A percentile compares a stretch with the other conserved stretches of the same genome.
Evolutionary conservation across 2,113 vertebrate species (phyloP).

Genomic region (Corvus moneduloides): DNA sequence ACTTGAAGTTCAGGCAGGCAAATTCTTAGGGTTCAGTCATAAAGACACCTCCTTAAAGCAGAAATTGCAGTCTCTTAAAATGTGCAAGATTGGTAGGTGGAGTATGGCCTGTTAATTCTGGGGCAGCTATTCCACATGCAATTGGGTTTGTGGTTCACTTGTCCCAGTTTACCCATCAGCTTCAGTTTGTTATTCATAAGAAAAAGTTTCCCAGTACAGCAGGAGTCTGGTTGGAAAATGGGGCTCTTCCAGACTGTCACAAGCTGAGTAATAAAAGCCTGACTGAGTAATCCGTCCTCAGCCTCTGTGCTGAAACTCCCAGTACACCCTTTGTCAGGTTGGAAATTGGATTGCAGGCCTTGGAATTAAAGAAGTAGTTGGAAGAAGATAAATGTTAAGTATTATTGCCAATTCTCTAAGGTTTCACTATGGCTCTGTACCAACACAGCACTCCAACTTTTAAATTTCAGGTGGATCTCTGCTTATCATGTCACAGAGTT

Average conservation of each 20-base stretch:
- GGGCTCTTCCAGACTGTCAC: background rate
- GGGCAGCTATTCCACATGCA: background rate
- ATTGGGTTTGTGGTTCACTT: background rate
- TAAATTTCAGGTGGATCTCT: background rate
- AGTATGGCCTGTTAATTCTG: background rate
- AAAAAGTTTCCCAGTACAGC: background rate
- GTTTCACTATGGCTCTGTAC: background rate
- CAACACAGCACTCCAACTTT: background rate
- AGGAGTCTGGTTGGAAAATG: background rate
- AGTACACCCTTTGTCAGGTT: background rate
- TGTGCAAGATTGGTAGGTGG: background rate
- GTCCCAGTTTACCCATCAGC: background rate
- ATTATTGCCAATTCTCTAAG: background rate
- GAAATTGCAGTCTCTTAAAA: background rate
- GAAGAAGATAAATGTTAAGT: background rate
- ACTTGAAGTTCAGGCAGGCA: background rate
- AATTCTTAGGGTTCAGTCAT: background rate
- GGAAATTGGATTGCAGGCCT: background rate
- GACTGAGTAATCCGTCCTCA: background rate
- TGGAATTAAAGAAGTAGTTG: background rate
- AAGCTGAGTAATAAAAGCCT: background rate
- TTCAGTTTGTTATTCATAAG: background rate
- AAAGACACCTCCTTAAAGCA: background rate
- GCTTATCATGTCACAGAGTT: background rate
- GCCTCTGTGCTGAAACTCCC: background rate